Evolutionary conservation across 2,888 invertebrate species (phyloP).

Genomic region (Hydraecia micacea): DNA sequence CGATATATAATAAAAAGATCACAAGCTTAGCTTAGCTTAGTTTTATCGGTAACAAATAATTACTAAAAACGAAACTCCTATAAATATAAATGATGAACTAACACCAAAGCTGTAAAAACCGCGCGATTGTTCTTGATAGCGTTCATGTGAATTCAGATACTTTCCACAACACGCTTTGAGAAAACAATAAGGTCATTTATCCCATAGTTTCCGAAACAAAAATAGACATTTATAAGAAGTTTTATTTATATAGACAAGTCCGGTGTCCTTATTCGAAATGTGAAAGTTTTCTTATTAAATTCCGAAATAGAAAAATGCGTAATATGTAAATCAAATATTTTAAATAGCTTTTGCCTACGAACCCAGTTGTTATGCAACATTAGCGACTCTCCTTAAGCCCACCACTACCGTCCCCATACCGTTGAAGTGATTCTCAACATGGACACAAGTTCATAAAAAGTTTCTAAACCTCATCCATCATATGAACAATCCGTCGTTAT

Average conservation of each 20-base stretch:
- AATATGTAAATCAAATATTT: background rate
- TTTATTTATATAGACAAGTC: background rate
- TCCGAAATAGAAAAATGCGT: background rate
- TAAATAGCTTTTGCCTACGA: background rate
- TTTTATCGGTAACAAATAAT: constrained; percentile 38
- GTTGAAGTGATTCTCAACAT: background rate
- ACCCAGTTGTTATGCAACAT: background rate
- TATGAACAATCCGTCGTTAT: background rate
- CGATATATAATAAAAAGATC: constrained; percentile 3
- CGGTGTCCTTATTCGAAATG: background rate
- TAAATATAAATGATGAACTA: constrained; percentile 40
- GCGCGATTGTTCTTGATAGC: constrained; percentile 33
- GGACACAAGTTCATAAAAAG: background rate
- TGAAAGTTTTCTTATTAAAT: background rate
- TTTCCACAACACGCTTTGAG: constrained; percentile 32
- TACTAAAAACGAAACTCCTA: constrained; percentile 30
- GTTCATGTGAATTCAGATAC: constrained; percentile 12
- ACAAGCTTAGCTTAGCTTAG: constrained; percentile 12
- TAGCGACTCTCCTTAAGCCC: too few relatives aligned
- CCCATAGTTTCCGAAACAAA: background rate
- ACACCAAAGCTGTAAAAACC: constrained; percentile 46
- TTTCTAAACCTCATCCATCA: background rate
- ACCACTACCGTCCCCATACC: background rate
- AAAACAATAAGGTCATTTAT: constrained; percentile 24
- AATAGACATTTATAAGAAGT: background rate